Base-by-base conservation (phyloP, 1,140 invertebrate genomes). In the Anadara kagoshimensis region DNA sequence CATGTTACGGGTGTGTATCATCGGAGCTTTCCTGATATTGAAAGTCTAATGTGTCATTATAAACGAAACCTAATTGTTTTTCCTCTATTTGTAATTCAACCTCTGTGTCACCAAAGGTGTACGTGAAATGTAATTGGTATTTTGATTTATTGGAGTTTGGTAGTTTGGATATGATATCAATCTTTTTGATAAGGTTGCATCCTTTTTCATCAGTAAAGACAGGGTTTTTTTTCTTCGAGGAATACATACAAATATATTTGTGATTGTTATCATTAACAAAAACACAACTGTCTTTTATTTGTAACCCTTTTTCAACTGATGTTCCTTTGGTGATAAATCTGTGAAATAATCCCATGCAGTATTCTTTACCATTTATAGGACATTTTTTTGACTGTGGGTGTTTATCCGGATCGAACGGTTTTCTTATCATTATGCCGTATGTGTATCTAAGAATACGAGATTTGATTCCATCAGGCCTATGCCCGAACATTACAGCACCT, bases 51-150 rank as follows among this genome's bases (percentile, higher is more conserved):
- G 41, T 22, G 11, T 41, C 47, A 45, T 62, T n/a, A 62, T 44
- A 62, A 20, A 18, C 41, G 20, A 43, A 62, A 41, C 69, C 69
- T 20, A 65, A 73, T 11, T 58, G 22, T 20, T 49, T 41, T 16
- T 77, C 70, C 7, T 20, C 20, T 44, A 66, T 66, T 20, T 57
- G 7, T 1, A 68, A 53, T n/a, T 56, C 14, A 12, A 69, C 54
- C 57, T 77, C 75, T 29, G 70, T 77, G 36, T 57, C 65, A 51
- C 70, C 45, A 36, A 77, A 73, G 20, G 22, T 47, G 49, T 73
- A 69, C 5, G 24, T 53, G 5, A 73, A 61, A 0, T 12, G 49
- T 1, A 69, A 51, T 8, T 62, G 49, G 8, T 66, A 26, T 44
- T 69, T 47, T 45, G 10, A 41, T 22, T 65, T 22, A 10, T 45